Conservation (phyloP, 2,797 vertebrate genomes). For the Synanceia verrucosa region DNA sequence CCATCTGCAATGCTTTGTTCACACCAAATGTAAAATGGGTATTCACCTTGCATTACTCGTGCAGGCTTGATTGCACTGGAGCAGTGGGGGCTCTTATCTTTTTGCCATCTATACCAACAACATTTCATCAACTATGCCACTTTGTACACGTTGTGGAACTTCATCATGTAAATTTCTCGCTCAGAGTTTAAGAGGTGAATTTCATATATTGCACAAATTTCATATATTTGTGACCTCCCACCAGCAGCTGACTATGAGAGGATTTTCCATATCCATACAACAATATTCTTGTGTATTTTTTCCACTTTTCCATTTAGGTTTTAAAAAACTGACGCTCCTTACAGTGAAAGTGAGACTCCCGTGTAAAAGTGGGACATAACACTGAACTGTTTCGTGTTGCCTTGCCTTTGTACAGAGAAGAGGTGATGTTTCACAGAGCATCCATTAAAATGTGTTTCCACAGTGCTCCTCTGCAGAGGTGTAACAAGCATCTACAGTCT, state of each 20-base stretch:
- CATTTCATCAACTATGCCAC: not conserved
- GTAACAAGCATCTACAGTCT: not conserved
- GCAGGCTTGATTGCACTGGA: not conserved
- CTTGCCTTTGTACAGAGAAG: not conserved
- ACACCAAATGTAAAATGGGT: not conserved
- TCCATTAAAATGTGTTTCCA: slow-evolving; percentile 18
- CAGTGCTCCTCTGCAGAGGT: slow-evolving; percentile 1
- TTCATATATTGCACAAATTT: no score
- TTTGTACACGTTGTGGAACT: not conserved
- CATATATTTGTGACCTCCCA: no score
- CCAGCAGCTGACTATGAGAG: not conserved
- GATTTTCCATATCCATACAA: not conserved
- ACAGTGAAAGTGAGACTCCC: not conserved
- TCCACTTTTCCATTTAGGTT: not conserved
- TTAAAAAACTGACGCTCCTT: not conserved
- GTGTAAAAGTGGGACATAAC: not conserved
- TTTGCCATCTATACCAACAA: not conserved
- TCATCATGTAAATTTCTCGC: no score
- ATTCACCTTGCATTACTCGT: not conserved
- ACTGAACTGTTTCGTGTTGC: not conserved
- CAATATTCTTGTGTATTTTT: not conserved
- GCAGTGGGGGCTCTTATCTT: no score
- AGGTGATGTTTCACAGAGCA: not conserved
- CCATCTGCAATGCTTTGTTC: not conserved
- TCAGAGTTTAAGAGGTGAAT: no score